Evolutionary conservation across 2,113 vertebrate genomes (phyloP).

Genomic region (Callospermophilus lateralis): DNA sequence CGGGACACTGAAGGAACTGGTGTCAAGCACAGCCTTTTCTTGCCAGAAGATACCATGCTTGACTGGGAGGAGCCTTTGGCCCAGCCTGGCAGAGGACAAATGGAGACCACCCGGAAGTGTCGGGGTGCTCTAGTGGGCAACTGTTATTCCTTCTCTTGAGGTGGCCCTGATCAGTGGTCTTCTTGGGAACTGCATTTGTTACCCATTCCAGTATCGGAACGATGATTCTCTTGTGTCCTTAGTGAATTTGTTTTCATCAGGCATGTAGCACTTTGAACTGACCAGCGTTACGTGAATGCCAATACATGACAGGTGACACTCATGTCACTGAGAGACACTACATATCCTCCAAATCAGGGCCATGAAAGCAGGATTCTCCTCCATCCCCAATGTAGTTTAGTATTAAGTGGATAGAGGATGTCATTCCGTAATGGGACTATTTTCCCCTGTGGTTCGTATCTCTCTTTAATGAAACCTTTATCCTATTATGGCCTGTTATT

Average conservation of each 20-base stretch:
- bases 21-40: background rate
- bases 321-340: background rate
- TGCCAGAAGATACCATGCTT: fast-evolving
- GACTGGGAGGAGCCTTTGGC: background rate
- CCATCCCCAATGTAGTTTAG: background rate
- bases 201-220: background rate
- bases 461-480: background rate
- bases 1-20: background rate
- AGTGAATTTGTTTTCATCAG: background rate
- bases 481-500: background rate
- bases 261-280: background rate
- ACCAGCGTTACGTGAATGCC: fast-evolving
- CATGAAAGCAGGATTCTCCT: background rate
- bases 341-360: background rate
- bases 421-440: background rate
- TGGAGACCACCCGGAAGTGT: background rate
- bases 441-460: background rate
- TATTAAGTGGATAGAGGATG: background rate
- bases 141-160: background rate
- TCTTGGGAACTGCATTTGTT: background rate
- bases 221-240: background rate
- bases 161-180: fast-evolving
- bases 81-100: background rate
- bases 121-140: fast-evolving
- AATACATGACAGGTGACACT: background rate